Evolutionary conservation across 2,113 vertebrate genomes (phyloP).

Genomic region (Rhynchomys soricoides): DNA sequence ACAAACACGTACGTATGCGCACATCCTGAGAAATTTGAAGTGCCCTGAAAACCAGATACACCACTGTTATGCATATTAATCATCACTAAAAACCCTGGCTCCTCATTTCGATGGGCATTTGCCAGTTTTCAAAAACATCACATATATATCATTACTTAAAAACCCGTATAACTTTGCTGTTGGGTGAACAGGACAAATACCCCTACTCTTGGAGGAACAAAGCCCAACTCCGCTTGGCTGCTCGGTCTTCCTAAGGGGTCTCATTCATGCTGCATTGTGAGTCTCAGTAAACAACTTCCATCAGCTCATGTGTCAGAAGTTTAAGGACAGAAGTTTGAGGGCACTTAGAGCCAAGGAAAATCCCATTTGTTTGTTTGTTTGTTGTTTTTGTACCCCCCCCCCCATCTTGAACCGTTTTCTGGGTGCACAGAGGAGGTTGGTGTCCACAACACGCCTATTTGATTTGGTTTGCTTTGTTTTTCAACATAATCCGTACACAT

Average conservation of each 20-base stretch:
- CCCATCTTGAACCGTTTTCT: neutral
- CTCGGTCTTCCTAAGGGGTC: neutral
- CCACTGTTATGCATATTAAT: neutral
- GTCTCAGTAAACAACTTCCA: neutral
- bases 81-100: neutral
- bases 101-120: slow-evolving; percentile 10
- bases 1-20: neutral
- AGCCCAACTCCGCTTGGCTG: neutral
- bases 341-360: neutral
- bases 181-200: neutral
- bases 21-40: slow-evolving; percentile 29
- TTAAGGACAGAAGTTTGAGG: neutral
- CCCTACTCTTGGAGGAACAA: neutral
- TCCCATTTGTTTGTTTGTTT: neutral
- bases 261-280: neutral
- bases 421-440: neutral
- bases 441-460: neutral
- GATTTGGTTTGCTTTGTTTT: neutral
- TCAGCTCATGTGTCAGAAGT: neutral
- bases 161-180: neutral
- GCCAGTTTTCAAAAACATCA: neutral
- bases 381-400: neutral
- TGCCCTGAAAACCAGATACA: neutral
- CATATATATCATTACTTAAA: slow-evolving; percentile 26
- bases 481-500: neutral